Percentiles rank a stretch among this genome's conserved stretches.
Conservation (phyloP, 2,888 invertebrate genomes). For the Cephus runcator region DNA sequence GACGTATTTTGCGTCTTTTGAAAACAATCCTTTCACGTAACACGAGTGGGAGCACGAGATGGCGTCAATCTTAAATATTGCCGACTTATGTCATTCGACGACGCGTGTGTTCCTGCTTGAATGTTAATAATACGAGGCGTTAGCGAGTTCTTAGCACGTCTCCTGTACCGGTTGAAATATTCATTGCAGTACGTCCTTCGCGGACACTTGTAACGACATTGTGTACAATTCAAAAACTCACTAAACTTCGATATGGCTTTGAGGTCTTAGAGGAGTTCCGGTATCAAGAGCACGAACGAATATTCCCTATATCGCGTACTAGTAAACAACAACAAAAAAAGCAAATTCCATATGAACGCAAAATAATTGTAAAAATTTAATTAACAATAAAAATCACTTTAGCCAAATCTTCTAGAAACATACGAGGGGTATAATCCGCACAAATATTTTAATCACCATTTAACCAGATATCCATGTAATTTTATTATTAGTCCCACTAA, state of each 20-base stretch:
- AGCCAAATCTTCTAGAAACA: not conserved
- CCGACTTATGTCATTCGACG: not conserved
- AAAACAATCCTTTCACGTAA: not conserved
- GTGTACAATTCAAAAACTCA: not conserved
- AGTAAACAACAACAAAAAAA: not conserved
- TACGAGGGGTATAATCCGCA: not conserved
- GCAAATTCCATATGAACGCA: not conserved
- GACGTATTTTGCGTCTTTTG: not conserved
- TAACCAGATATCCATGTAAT: not conserved
- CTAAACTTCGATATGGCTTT: not conserved
- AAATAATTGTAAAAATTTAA: not conserved
- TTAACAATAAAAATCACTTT: not conserved
- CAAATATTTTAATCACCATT: not conserved
- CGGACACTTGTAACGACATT: not conserved
- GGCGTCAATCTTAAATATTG: constrained; percentile 2
- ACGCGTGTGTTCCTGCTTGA: not conserved
- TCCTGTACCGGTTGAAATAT: not conserved
- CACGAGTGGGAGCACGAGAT: not conserved
- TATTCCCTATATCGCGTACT: not conserved
- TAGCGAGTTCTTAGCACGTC: not conserved
- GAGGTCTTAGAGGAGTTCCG: not conserved
- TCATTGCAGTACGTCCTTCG: constrained; percentile 1
- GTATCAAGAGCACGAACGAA: not conserved
- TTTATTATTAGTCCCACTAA: not conserved
- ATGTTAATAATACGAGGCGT: not conserved